A percentile compares a stretch with the other conserved stretches of the same genome.
phyloP scores from a whole-genome alignment of 2,113 vertebrate species.

The Micronycteris hirsuta region DNA sequence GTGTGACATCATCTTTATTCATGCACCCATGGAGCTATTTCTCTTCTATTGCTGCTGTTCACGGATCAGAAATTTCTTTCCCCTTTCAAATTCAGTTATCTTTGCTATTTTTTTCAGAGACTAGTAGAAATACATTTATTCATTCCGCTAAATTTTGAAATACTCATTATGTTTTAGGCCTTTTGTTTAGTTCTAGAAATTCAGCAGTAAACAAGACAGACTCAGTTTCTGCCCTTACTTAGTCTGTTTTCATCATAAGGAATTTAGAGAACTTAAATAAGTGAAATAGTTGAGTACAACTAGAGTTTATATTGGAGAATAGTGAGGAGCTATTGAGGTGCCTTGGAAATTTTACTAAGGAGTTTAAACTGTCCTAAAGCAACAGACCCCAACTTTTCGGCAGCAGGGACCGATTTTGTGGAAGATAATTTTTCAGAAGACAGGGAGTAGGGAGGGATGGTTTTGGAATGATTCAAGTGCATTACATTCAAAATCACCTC shows the following conservation, averaged over 20 bases:
- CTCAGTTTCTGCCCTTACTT: not conserved
- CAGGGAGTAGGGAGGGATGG: too few relatives aligned
- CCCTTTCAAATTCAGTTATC: not conserved
- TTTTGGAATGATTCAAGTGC: too few relatives aligned
- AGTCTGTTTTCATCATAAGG: constrained; percentile 1
- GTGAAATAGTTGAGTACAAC: not conserved
- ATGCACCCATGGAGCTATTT: not conserved
- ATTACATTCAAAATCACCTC: too few relatives aligned
- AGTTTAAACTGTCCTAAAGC: not conserved
- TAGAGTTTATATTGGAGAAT: not conserved
- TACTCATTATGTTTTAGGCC: not conserved
- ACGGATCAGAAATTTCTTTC: not conserved
- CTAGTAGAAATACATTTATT: not conserved
- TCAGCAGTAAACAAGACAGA: not conserved
- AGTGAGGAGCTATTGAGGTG: not conserved
- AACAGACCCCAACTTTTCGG: too few relatives aligned
- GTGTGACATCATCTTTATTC: not conserved
- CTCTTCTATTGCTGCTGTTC: not conserved
- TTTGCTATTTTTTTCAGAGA: not conserved
- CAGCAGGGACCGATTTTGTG: too few relatives aligned
- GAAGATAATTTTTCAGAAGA: too few relatives aligned
- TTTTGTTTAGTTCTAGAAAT: not conserved
- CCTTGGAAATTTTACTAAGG: not conserved
- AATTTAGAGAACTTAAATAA: not conserved
- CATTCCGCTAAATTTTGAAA: not conserved